These are phyloP conservation scores for Habrosyne pyritoides DNA, from an alignment of 2,888 invertebrate genomes.

Conservation along the genomic window DNA sequence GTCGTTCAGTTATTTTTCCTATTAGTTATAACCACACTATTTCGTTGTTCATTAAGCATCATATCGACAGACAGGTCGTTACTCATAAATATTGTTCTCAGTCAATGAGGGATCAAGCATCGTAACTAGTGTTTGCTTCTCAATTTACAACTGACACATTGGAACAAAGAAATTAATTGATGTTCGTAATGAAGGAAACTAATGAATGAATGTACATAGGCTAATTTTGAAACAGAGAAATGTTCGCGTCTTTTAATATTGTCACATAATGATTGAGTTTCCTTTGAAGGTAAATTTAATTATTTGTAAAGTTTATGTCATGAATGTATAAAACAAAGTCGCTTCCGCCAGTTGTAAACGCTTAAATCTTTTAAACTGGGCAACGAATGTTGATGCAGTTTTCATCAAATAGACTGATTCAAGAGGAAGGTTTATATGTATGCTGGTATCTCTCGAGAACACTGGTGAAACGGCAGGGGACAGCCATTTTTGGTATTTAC, in stretches of 20 bases:
- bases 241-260: background rate
- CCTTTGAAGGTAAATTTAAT: background rate
- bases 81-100: conserved; percentile 69
- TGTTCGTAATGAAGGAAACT: conserved; percentile 74
- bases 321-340: too few species aligned
- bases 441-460: too few species aligned
- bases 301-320: too few species aligned
- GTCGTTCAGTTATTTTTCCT: conserved; percentile 56
- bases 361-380: too few species aligned
- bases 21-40: conserved; percentile 68
- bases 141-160: conserved; percentile 78
- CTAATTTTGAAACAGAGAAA: conserved; percentile 36
- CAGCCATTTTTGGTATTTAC: too few species aligned
- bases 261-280: background rate
- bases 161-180: conserved; percentile 82
- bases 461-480: too few species aligned
- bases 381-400: too few species aligned
- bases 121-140: conserved; percentile 79
- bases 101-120: conserved; percentile 44
- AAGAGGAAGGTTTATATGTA: too few species aligned
- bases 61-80: conserved; percentile 68
- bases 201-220: conserved; percentile 64
- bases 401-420: too few species aligned
- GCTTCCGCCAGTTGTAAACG: too few species aligned
- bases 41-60: conserved; percentile 71